Conservation (phyloP, 2,113 vertebrate species). For the Gnathonemus echidnorhynchus region DNA sequence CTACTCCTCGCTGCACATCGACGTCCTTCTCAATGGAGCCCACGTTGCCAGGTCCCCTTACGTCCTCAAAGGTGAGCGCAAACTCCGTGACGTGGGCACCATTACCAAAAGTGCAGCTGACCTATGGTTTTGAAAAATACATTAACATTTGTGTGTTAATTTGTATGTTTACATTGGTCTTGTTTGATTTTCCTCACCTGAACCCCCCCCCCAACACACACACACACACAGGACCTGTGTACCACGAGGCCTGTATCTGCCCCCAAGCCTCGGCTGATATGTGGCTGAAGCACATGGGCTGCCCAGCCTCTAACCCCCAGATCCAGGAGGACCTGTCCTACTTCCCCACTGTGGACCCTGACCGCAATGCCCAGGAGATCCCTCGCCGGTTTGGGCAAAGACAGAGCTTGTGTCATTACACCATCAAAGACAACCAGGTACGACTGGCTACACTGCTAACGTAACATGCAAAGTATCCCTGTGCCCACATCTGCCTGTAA, state of each 20-base stretch:
- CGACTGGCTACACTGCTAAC: background rate
- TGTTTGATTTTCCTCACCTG: background rate
- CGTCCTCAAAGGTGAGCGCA: slow-evolving; percentile 72
- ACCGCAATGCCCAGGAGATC: slow-evolving; percentile 79
- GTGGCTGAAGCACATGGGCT: slow-evolving; percentile 83
- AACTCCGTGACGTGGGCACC: no score
- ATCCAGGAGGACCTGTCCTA: slow-evolving; percentile 75
- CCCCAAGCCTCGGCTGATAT: slow-evolving; percentile 63
- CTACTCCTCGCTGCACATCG: slow-evolving; percentile 77
- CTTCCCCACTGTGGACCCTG: slow-evolving; percentile 72
- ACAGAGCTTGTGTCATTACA: slow-evolving; percentile 95
- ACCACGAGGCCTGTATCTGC: slow-evolving; percentile 90
- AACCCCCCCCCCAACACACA: background rate
- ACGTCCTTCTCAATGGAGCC: slow-evolving; percentile 65
- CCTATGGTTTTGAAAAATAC: background rate
- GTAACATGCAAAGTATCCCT: background rate
- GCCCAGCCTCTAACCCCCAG: slow-evolving; percentile 73
- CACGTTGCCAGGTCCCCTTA: slow-evolving; percentile 85
- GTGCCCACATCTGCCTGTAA: background rate
- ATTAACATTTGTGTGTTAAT: background rate
- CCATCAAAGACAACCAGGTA: slow-evolving; percentile 91
- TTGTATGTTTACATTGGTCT: background rate
- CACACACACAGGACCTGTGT: slow-evolving; percentile 68
- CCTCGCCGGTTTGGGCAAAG: slow-evolving; percentile 84
- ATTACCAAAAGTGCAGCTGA: background rate